These are phyloP conservation scores for Gisinianus flammeolus DNA, from an alignment of 2,888 invertebrate genomes.

Conservation along the genomic window DNA sequence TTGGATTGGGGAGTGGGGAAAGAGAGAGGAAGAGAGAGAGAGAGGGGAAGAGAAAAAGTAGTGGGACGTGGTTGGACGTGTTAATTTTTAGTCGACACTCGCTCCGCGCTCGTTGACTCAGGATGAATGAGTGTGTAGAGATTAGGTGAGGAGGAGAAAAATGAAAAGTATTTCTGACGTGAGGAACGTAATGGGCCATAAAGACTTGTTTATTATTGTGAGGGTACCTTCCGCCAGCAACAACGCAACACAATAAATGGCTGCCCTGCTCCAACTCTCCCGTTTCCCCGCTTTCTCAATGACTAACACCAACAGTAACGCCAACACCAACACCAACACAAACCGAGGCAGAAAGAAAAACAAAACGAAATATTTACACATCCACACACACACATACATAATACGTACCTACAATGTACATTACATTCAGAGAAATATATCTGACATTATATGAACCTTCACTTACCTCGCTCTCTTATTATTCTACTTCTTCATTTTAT, in stretches of 20 bases:
- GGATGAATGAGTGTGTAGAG: conserved; percentile 26
- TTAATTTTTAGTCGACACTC: conserved; percentile 7
- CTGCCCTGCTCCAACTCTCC: neutral
- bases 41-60: neutral
- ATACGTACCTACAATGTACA: neutral
- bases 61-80: conserved; percentile 1
- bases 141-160: conserved; percentile 28
- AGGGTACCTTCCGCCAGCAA: neutral
- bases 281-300: neutral
- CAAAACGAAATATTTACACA: no score
- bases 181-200: conserved; percentile 38
- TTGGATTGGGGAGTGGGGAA: neutral
- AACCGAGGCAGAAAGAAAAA: neutral
- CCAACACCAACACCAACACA: neutral
- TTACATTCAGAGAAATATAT: neutral
- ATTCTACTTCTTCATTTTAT: neutral
- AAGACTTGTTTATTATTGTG: conserved; percentile 49
- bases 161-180: conserved; percentile 41
- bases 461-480: neutral
- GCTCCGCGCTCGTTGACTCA: conserved; percentile 10
- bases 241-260: conserved; percentile 13
- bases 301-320: neutral
- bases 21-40: conserved; percentile 14
- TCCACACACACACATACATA: neutral
- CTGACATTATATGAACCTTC: neutral